Conservation (phyloP, 2,888 invertebrate species). For the Eupsilia transversa region DNA sequence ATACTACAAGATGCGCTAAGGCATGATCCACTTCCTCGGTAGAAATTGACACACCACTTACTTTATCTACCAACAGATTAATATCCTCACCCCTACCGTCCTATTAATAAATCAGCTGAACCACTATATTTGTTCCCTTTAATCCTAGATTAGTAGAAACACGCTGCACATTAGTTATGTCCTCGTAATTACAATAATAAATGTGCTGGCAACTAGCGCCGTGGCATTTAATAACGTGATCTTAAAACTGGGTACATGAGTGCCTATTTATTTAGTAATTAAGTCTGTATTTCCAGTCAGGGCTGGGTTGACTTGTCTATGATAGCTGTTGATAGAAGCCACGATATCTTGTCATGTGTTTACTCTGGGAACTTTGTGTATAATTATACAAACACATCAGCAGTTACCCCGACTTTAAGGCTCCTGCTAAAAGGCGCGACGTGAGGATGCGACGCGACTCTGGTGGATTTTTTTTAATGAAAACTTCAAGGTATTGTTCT, state of each 20-base stretch:
- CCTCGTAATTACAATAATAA: conserved; percentile 54
- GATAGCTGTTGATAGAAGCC: conserved; percentile 19
- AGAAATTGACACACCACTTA: not conserved
- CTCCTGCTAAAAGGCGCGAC: no score
- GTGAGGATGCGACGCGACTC: no score
- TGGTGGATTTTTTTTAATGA: no score
- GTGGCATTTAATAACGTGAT: conserved; percentile 52
- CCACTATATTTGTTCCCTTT: conserved; percentile 33
- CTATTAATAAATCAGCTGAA: conserved; percentile 30
- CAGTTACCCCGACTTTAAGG: not conserved
- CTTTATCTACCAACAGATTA: not conserved
- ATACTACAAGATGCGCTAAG: not conserved
- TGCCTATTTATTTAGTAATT: conserved; percentile 43
- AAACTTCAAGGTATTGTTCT: no score
- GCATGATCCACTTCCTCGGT: no score
- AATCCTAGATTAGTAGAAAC: conserved; percentile 50
- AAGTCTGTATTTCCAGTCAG: conserved; percentile 30
- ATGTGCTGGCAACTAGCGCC: conserved; percentile 45
- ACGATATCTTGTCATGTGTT: conserved; percentile 10
- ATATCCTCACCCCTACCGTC: not conserved
- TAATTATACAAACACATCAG: not conserved
- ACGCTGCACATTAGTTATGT: conserved; percentile 44
- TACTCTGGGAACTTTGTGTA: not conserved
- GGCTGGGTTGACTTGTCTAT: not conserved
- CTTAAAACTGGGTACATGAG: conserved; percentile 37